Percentiles rank a stretch among this genome's conserved stretches.
phyloP scores from a whole-genome alignment of 53 echinoderm and acorn worm genomes.

The Crossaster papposus region DNA sequence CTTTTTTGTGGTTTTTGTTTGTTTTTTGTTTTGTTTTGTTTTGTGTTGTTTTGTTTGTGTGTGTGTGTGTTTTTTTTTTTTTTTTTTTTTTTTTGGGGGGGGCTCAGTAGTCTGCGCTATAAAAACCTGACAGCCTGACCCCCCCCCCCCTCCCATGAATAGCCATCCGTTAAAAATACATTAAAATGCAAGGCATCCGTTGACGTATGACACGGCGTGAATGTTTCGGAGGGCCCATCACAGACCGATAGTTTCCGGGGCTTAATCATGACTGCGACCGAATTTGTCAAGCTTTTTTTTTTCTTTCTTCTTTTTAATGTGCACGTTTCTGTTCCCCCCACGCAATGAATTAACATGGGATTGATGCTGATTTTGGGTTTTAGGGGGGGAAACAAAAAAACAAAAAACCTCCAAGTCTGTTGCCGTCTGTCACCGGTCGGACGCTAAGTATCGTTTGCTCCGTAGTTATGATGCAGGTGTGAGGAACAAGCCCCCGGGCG shows the following conservation, averaged over 20 bases:
- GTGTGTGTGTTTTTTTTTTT: background rate
- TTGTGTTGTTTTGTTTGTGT: too few relatives aligned
- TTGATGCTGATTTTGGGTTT: background rate
- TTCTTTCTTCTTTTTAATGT: too few relatives aligned
- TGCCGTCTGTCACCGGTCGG: constrained; percentile 54
- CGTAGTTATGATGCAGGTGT: constrained; percentile 60
- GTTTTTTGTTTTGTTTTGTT: too few relatives aligned
- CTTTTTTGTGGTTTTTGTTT: too few relatives aligned
- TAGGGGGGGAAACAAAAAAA: too few relatives aligned
- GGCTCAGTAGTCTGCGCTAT: background rate
- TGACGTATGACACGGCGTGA: constrained; percentile 29
- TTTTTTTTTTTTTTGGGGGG: too few relatives aligned
- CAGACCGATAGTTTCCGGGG: constrained; percentile 18
- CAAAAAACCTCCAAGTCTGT: constrained; percentile 36
- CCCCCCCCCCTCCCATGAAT: background rate
- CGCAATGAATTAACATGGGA: background rate
- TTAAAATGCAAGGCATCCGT: constrained; percentile 48
- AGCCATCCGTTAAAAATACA: constrained; percentile 15
- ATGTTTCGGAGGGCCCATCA: constrained; percentile 23
- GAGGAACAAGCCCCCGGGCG: constrained; percentile 53
- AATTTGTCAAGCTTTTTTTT: constrained; percentile 14
- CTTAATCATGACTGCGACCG: constrained; percentile 43
- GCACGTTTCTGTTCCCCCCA: background rate
- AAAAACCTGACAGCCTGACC: background rate
- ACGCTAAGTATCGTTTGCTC: constrained; percentile 57